These are phyloP conservation scores for Clusia tigrina DNA, from an alignment of 2,888 invertebrate species.

Conservation along the genomic window DNA sequence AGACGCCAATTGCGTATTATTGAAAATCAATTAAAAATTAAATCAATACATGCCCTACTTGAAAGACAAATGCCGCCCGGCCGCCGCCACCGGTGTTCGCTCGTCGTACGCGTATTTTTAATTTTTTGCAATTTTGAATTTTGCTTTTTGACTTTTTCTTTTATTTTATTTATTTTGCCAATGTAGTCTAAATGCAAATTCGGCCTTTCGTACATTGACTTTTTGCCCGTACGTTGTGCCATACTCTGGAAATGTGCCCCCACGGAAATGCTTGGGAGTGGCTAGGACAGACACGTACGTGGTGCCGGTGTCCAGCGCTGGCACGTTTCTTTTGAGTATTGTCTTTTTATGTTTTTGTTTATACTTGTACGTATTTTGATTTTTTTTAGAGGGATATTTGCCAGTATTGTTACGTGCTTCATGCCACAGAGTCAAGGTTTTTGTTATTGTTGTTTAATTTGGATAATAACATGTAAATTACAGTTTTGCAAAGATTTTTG, in stretches of 20 bases:
- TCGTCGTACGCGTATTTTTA: no score
- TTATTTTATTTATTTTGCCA: neutral
- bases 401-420: neutral
- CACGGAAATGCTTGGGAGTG: neutral
- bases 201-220: neutral
- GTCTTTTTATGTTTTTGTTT: neutral
- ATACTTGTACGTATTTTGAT: neutral
- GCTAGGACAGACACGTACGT: neutral
- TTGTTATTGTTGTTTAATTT: neutral
- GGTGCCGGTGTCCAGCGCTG: neutral
- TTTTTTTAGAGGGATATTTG: no score
- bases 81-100: no score
- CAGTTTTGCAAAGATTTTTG: neutral
- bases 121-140: no score
- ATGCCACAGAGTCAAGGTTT: slow-evolving; percentile 17
- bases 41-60: neutral
- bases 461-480: no score
- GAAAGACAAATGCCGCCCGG: neutral
- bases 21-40: neutral
- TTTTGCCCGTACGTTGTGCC: neutral
- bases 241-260: neutral
- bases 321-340: slow-evolving; percentile 2
- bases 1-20: neutral
- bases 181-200: neutral
- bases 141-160: no score